phyloP scores from a whole-genome alignment of 1,140 invertebrate species.

The Cherax destructor region DNA sequence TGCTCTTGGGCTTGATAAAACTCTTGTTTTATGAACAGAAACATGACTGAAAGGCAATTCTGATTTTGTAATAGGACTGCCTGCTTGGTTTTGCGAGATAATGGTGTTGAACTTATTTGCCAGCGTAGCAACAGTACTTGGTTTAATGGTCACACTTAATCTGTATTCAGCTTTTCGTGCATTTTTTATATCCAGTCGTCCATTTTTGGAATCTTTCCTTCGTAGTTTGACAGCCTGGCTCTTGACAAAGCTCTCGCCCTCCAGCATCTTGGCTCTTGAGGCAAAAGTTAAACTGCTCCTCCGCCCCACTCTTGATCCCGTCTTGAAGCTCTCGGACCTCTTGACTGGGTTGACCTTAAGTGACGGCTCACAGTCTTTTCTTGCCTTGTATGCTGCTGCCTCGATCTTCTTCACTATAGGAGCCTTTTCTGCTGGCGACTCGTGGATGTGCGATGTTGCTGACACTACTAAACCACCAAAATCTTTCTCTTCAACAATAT shows the following conservation, averaged over 20 bases:
- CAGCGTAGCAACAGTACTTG: conserved; percentile 66
- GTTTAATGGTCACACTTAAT: conserved; percentile 69
- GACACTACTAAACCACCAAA: background rate
- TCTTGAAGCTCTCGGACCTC: conserved; percentile 69
- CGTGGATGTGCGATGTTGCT: conserved; percentile 1
- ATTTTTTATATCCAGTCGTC: conserved; percentile 53
- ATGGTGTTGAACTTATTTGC: conserved; percentile 71
- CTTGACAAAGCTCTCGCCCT: conserved; percentile 65
- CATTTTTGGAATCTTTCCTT: conserved; percentile 65
- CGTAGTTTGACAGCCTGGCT: conserved; percentile 65
- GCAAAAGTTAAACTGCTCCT: conserved; percentile 63
- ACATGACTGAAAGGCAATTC: conserved; percentile 54
- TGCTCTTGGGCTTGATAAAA: conserved; percentile 52
- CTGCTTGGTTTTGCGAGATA: conserved; percentile 68
- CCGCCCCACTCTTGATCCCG: conserved; percentile 49
- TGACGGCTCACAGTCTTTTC: conserved; percentile 62
- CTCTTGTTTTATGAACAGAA: conserved; percentile 39
- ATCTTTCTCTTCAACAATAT: conserved; percentile 56
- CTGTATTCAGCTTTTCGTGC: conserved; percentile 67
- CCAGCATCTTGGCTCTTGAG: conserved; percentile 57
- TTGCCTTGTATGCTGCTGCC: conserved; percentile 47
- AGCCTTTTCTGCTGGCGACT: conserved; percentile 64
- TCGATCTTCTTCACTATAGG: conserved; percentile 70
- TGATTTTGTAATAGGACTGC: conserved; percentile 28
- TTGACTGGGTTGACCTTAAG: conserved; percentile 64